phyloP scores from a whole-genome alignment of 2,113 vertebrate species.

The Pygoscelis adeliae region DNA sequence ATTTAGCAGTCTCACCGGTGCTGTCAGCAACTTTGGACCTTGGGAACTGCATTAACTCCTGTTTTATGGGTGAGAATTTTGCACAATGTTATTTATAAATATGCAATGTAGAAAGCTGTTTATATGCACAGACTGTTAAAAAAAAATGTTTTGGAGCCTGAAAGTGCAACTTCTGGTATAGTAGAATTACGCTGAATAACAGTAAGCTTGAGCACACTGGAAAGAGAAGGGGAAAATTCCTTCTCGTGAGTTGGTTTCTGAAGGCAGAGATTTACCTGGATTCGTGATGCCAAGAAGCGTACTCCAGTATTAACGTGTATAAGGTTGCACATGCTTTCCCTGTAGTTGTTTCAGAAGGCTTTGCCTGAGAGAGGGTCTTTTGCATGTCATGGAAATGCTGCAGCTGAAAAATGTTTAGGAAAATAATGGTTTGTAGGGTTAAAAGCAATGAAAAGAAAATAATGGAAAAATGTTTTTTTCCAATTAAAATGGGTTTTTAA shows the following conservation, averaged over 20 bases:
- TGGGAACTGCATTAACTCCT: background rate
- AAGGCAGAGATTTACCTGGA: background rate
- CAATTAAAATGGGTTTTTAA: background rate
- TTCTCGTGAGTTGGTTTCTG: background rate
- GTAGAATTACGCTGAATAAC: background rate
- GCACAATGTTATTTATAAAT: background rate
- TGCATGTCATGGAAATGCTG: background rate
- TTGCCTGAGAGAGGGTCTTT: background rate
- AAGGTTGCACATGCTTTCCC: background rate
- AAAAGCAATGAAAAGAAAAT: background rate
- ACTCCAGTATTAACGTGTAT: background rate
- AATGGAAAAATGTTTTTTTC: background rate
- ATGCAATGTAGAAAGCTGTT: background rate
- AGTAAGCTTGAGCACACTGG: background rate
- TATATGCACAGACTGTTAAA: background rate
- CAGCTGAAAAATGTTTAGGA: background rate
- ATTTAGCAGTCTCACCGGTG: background rate
- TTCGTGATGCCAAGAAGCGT: background rate
- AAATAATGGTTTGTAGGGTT: background rate
- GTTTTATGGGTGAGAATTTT: background rate
- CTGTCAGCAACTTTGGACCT: background rate
- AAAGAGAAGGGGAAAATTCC: background rate
- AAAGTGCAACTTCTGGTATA: background rate
- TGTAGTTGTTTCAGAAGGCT: background rate
- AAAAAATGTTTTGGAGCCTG: background rate